phyloP scores from a whole-genome alignment of 2,888 invertebrate species.

The Agrochola lota region DNA sequence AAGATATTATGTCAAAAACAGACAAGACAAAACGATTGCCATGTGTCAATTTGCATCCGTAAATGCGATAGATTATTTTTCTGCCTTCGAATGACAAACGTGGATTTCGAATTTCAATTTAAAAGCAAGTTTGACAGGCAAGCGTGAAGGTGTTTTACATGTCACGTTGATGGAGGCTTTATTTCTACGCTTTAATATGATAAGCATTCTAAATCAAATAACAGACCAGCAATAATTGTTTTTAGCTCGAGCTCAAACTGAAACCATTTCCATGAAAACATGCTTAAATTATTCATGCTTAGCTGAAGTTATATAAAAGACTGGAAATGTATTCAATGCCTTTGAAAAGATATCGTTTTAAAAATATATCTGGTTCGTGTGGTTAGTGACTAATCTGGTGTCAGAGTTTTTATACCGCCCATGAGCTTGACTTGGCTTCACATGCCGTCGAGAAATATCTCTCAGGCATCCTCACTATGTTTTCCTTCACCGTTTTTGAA shows the following conservation, averaged over 20 bases:
- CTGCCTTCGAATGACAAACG: neutral
- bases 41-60: neutral
- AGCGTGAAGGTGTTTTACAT: conserved; percentile 23
- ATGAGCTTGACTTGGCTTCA: no score
- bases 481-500: no score
- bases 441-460: no score
- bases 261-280: neutral
- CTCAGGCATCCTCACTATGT: no score
- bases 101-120: conserved; percentile 1
- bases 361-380: no score
- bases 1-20: no score
- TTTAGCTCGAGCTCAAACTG: neutral
- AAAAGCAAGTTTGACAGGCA: conserved; percentile 9
- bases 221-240: neutral
- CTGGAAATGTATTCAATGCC: neutral
- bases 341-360: neutral
- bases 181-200: neutral
- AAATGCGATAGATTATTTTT: neutral
- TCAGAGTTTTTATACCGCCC: no score
- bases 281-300: neutral
- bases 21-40: neutral
- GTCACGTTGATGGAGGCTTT: neutral
- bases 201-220: conserved; percentile 7
- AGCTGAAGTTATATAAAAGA: neutral
- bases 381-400: no score